phyloP scores from a whole-genome alignment of 2,797 vertebrate species.

The Passerculus sandwichensis region DNA sequence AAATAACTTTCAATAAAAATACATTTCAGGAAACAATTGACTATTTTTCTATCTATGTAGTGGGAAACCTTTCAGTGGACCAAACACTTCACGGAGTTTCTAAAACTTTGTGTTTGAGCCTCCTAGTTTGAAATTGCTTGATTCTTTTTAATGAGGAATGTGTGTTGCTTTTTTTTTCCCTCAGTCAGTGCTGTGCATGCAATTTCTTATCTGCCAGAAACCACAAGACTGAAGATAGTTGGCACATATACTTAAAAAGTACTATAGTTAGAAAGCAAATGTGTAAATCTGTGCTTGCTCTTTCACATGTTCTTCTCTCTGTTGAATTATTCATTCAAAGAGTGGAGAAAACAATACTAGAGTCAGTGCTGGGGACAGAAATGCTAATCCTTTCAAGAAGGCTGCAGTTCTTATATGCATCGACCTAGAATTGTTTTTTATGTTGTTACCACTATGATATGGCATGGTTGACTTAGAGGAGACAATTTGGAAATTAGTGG shows the following conservation, averaged over 20 bases:
- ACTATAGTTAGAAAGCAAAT: not conserved
- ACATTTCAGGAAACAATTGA: not conserved
- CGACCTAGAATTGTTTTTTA: not conserved
- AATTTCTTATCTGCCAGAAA: not conserved
- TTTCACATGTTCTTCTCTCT: not conserved
- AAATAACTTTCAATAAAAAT: not conserved
- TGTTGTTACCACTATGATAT: not conserved
- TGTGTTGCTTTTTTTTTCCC: not conserved
- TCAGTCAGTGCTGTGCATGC: not conserved
- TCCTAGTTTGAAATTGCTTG: not conserved
- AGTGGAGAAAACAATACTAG: not conserved
- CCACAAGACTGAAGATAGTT: not conserved
- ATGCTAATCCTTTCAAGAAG: not conserved
- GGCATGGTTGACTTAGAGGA: not conserved
- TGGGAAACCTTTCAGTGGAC: not conserved
- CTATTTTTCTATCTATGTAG: rapidly evolving
- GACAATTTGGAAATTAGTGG: not conserved
- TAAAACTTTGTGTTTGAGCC: not conserved
- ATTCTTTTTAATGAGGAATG: not conserved
- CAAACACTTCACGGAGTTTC: not conserved
- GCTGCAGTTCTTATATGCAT: not conserved
- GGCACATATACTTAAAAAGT: not conserved
- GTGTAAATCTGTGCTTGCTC: not conserved
- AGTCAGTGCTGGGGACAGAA: not conserved
- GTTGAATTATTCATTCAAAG: not conserved